phyloP scores from a whole-genome alignment of 2,113 vertebrate genomes.

The Bubo blakistoni region DNA sequence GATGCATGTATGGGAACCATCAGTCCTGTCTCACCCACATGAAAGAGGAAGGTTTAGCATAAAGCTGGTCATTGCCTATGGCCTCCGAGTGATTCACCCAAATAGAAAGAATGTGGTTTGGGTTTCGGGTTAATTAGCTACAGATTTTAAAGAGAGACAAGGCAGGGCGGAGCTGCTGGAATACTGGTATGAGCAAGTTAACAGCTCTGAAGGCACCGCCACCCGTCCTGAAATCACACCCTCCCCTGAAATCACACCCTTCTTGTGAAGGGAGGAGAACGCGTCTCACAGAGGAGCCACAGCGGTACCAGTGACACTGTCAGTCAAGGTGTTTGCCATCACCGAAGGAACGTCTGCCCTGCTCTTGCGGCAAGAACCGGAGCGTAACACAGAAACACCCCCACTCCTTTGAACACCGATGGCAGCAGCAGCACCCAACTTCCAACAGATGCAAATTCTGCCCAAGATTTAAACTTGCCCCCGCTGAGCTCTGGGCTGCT shows the following conservation, averaged over 20 bases:
- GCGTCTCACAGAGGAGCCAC: background rate
- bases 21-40: conserved; percentile 17
- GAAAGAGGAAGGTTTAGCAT: conserved; percentile 45
- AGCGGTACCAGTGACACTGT: background rate
- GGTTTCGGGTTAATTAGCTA: conserved; percentile 59
- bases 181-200: background rate
- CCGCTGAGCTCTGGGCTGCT: background rate
- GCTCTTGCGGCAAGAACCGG: background rate
- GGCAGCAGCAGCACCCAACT: background rate
- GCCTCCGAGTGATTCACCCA: conserved; percentile 10
- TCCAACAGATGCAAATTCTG: background rate
- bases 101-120: conserved; percentile 38
- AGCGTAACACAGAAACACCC: background rate
- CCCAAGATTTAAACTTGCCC: background rate
- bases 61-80: conserved; percentile 40
- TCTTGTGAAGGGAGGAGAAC: accelerated
- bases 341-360: background rate
- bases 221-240: background rate
- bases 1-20: conserved; percentile 23
- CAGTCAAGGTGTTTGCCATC: background rate
- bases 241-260: background rate
- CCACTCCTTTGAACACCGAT: background rate
- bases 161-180: conserved; percentile 35
- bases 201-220: background rate
- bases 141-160: conserved; percentile 28